Evolutionary conservation across 1,140 invertebrate genomes (phyloP).

Genomic region (Saccostrea glomerata): DNA sequence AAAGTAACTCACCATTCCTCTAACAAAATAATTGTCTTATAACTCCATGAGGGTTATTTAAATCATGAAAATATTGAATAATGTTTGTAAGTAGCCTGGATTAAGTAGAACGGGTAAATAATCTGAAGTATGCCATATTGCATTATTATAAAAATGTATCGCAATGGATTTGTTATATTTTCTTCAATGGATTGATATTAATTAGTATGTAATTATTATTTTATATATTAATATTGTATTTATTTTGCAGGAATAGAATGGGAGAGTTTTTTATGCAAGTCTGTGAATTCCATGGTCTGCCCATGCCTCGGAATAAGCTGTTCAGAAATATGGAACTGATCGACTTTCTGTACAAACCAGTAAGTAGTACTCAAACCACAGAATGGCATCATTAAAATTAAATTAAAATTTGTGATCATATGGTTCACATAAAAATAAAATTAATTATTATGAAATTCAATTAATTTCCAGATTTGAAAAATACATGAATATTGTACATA

Average conservation of each 20-base stretch:
- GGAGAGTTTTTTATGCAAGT: conserved; percentile 78
- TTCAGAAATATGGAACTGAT: conserved; percentile 76
- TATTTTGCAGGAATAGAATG: conserved; percentile 69
- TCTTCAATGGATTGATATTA: too few species aligned
- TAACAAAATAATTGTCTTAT: not conserved
- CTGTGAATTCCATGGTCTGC: conserved; percentile 77
- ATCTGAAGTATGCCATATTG: too few species aligned
- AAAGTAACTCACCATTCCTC: not conserved
- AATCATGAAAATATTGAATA: too few species aligned
- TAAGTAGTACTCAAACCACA: conserved; percentile 60
- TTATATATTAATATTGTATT: not conserved
- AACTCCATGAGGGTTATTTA: too few species aligned
- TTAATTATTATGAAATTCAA: not conserved
- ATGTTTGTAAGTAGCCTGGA: too few species aligned
- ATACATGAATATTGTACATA: not conserved
- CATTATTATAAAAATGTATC: too few species aligned
- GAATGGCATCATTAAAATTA: not conserved
- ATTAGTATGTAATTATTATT: too few species aligned
- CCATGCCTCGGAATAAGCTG: conserved; percentile 70
- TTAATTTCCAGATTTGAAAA: too few species aligned
- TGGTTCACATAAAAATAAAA: not conserved
- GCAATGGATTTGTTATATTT: too few species aligned
- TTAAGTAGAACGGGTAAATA: too few species aligned
- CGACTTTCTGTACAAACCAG: conserved; percentile 75
- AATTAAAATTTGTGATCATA: not conserved